Conservation (phyloP, 2,113 vertebrate species). For the Furnarius figulus region DNA sequence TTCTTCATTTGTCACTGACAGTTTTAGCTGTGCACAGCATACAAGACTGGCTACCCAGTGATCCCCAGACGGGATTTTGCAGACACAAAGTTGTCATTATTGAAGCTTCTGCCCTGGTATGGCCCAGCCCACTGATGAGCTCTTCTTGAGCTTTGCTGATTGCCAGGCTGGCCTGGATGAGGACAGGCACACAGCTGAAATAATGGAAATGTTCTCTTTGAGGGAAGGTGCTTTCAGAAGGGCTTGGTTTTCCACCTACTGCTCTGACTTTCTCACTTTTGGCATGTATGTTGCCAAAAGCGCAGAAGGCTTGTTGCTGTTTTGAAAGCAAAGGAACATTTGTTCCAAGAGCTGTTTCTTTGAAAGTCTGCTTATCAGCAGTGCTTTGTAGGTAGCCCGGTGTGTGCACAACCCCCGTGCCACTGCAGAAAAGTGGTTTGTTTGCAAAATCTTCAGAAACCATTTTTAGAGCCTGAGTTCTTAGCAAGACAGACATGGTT, state of each 20-base stretch:
- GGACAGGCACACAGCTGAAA: background rate
- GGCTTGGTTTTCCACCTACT: background rate
- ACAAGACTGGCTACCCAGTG: accelerated
- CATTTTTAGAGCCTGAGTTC: background rate
- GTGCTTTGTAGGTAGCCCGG: background rate
- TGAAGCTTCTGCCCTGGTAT: background rate
- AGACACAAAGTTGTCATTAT: background rate
- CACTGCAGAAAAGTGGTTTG: background rate
- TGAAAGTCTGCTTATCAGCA: background rate
- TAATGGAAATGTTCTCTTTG: background rate
- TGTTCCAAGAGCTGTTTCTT: background rate
- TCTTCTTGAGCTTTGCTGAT: accelerated
- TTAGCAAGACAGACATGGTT: accelerated
- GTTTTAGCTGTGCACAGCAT: background rate
- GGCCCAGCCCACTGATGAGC: background rate
- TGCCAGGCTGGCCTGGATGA: background rate
- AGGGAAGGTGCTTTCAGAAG: background rate
- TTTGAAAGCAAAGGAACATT: background rate
- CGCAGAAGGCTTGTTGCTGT: background rate
- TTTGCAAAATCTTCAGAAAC: background rate
- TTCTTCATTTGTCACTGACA: background rate
- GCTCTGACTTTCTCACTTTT: background rate
- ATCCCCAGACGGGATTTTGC: background rate
- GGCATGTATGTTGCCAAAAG: background rate
- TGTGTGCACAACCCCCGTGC: background rate